Percentiles rank a stretch among this genome's conserved stretches.
These are phyloP conservation scores for Sminthurides bifidus DNA, from an alignment of 1,140 invertebrate species.

Conservation along the genomic window DNA sequence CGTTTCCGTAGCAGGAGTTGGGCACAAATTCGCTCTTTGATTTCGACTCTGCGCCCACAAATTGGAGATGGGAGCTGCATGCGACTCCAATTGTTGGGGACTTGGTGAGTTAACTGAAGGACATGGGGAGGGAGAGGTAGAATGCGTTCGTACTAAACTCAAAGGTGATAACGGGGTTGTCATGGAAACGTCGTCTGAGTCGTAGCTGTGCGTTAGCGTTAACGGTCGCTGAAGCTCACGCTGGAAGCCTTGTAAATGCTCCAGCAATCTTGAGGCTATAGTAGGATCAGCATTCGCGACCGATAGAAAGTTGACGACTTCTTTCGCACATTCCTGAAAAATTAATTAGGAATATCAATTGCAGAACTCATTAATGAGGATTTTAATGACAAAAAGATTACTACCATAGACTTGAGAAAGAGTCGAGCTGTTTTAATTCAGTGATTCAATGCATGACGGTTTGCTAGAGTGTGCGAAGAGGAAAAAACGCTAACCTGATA, in stretches of 20 bases:
- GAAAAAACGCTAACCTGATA: conserved; percentile 13
- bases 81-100: conserved; percentile 28
- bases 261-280: conserved; percentile 52
- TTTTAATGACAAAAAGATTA: background rate
- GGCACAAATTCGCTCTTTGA: conserved; percentile 46
- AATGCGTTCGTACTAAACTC: conserved; percentile 53
- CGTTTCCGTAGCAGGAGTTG: background rate
- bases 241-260: conserved; percentile 49
- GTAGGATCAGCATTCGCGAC: conserved; percentile 44
- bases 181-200: background rate
- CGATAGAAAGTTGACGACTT: conserved; percentile 42
- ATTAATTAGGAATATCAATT: conserved; percentile 38
- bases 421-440: background rate
- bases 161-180: conserved; percentile 42
- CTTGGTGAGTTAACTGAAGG: conserved; percentile 12
- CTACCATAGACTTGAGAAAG: too few species aligned
- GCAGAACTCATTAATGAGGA: background rate
- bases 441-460: background rate
- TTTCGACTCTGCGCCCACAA: conserved; percentile 36
- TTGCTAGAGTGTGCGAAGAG: background rate
- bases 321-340: conserved; percentile 58
- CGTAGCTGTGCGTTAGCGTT: background rate
- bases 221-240: background rate
- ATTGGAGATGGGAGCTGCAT: conserved; percentile 29
- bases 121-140: conserved; percentile 32